Evolutionary conservation across 2,797 vertebrate genomes (phyloP).

Genomic region (Petrocephalus sullivani): DNA sequence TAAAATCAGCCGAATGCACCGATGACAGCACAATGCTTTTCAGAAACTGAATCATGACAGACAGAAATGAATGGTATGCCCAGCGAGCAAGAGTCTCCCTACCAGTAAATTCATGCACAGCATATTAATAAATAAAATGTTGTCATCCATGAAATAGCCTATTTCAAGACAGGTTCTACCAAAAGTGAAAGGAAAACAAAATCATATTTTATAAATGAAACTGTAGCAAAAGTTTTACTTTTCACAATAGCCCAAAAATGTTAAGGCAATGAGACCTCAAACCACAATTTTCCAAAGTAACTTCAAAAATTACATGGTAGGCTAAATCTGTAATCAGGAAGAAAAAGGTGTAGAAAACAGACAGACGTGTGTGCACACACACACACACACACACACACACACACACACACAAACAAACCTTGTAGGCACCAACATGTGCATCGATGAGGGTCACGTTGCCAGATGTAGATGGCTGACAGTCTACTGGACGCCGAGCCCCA

Average conservation of each 20-base stretch:
- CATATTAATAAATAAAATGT: not conserved
- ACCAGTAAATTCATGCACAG: not conserved
- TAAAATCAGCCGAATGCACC: not conserved
- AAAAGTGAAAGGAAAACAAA: not conserved
- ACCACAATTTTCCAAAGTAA: not conserved
- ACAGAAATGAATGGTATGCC: not conserved
- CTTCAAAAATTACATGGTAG: not conserved
- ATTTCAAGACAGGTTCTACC: not conserved
- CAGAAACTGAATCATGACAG: not conserved
- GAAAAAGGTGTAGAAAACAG: not conserved
- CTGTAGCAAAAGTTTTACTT: not conserved
- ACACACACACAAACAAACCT: not conserved
- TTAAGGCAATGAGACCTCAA: not conserved
- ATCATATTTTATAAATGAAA: not conserved
- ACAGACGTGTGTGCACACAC: not conserved
- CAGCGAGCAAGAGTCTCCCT: not conserved
- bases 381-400: not conserved
- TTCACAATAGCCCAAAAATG: not conserved
- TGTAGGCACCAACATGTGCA: constrained; percentile 2
- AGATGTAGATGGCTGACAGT: constrained; percentile 10
- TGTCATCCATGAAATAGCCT: not conserved
- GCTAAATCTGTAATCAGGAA: not conserved
- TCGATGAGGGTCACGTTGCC: not conserved
- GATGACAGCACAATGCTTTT: not conserved
- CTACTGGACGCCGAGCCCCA: constrained; percentile 37